Percentiles rank a stretch among this genome's conserved stretches.
These are phyloP conservation scores for Meriones psammophilus DNA, from an alignment of 2,797 vertebrate species.

Conservation along the genomic window DNA sequence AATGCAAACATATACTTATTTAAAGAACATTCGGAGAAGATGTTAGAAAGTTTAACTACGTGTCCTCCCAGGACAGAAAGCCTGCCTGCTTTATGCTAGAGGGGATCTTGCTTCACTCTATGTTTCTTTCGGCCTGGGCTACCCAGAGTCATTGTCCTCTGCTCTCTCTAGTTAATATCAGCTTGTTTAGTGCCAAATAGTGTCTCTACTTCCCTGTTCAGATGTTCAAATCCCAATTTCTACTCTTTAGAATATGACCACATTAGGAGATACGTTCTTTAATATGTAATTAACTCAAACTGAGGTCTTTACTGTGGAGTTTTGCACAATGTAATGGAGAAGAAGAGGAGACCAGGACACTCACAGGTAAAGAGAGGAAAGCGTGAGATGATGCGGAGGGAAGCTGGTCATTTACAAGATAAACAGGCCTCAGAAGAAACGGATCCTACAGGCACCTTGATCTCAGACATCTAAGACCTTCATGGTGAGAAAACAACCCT, in stretches of 20 bases:
- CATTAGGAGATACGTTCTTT: neutral
- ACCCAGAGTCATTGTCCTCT: neutral
- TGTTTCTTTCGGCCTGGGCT: neutral
- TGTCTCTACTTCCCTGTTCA: neutral
- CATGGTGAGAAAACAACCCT: neutral
- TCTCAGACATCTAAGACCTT: neutral
- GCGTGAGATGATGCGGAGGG: neutral
- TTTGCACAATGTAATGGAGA: neutral
- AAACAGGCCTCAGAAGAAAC: neutral
- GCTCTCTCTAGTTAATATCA: neutral
- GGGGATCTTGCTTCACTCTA: neutral
- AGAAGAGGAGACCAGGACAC: neutral
- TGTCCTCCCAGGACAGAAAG: neutral
- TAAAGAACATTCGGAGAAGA: neutral
- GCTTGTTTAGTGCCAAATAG: neutral
- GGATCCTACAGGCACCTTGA: neutral
- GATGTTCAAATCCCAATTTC: neutral
- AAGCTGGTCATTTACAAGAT: neutral
- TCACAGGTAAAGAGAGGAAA: neutral
- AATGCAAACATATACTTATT: slow-evolving; percentile 11
- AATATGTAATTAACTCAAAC: neutral
- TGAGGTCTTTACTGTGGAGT: neutral
- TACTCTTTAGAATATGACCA: neutral
- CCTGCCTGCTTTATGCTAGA: neutral
- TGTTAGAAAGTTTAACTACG: neutral